Evolutionary conservation across 1,140 invertebrate species (phyloP), one percentile per base, ranked within the genome.

Genomic region (Drosophila takahashii): DNA sequence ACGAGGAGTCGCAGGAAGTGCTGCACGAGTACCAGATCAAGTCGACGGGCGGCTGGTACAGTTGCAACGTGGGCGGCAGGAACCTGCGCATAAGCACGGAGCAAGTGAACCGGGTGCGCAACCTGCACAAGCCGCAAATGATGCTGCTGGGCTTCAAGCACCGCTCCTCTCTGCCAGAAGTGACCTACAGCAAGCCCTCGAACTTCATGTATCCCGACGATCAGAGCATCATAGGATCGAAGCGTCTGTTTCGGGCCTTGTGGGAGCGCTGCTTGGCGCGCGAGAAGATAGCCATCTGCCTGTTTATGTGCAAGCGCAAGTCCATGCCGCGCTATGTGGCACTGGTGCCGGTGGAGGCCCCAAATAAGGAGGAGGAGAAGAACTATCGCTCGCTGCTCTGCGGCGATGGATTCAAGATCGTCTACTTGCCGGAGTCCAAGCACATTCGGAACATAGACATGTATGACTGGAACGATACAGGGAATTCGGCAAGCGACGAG

Each of bases 141-240:
- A 77, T 73, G 76, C 58, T 92, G 15, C 50, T 92, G n/a, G 91
- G 91, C 2, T 92, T 92, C 39, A 92, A 92, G 67, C 81, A 89
- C 41, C 66, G 74, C 10, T 87, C 79, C 0, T 42, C 67, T 0
- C 27, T 92, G 50, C 70, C 76, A 0, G 65, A 69, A 4, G 37
- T 79, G 4, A 67, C 37, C 4, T 91, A 90, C 42, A 80, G 79
- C 58, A 92, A 92, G 34, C 75, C 86, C 0, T 78, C 73, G 7
- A 83, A 77, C 36, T 92, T 92, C 36, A 87, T 92, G 85, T 92
- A 92, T 64, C 91, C 91, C 0, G 86, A 91, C 61, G 91, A 92
- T 41, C 71, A 80, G 53, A 73, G 44, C 6, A 79, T 92, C 9
- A 71, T 80, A 32, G 91, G 91, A 0, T 92, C 91, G 0, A 91